These are phyloP conservation scores for Neodiprion pinetum DNA, from an alignment of 1,140 invertebrate species.

Conservation along the genomic window DNA sequence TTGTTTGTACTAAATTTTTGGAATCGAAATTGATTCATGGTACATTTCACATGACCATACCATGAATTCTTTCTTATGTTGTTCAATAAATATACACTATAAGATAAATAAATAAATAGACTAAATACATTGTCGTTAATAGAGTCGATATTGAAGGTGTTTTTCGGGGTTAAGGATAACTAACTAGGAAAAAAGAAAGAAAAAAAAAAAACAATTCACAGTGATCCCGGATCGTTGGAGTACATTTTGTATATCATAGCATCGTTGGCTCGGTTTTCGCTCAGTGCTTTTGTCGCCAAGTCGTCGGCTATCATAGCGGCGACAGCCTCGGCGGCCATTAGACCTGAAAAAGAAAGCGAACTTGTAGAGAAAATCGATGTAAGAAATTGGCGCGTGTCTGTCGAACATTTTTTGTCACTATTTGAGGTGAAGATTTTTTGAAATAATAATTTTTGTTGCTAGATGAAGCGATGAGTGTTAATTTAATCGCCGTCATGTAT, in stretches of 20 bases:
- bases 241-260: slow-evolving; percentile 57
- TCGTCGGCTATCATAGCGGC: slow-evolving; percentile 59
- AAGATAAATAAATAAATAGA: background rate
- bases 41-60: background rate
- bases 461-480: no score
- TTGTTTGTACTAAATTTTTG: no score
- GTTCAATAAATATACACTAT: background rate
- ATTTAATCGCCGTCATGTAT: no score
- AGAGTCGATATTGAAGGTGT: no score
- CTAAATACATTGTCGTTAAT: background rate
- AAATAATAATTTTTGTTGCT: no score
- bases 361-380: no score
- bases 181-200: background rate
- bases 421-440: no score
- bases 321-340: slow-evolving; percentile 57
- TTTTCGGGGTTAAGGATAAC: background rate
- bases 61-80: background rate
- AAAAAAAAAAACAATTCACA: no score
- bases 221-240: slow-evolving; percentile 32
- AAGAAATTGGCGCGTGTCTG: no score
- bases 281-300: slow-evolving; percentile 54
- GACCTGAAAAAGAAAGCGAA: slow-evolving; percentile 45
- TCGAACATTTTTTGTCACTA: no score
- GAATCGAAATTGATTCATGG: no score
- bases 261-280: slow-evolving; percentile 47